These are phyloP conservation scores for Tachina fera DNA, from an alignment of 2,888 invertebrate species.

Conservation along the genomic window DNA sequence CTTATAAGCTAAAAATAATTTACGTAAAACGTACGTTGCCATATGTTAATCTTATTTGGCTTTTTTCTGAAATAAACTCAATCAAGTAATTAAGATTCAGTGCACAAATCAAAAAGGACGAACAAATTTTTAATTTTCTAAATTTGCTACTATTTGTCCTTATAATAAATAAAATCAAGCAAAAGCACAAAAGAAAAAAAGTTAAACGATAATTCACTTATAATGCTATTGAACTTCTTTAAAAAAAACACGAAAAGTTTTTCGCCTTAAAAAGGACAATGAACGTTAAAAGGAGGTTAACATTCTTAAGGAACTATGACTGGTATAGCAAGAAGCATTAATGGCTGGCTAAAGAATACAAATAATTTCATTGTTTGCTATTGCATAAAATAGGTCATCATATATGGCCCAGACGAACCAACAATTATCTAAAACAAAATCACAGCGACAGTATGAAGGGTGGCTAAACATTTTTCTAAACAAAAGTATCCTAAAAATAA, in stretches of 20 bases:
- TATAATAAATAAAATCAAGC: neutral
- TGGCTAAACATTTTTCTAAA: neutral
- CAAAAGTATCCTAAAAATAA: constrained; percentile 11
- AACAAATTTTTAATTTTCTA: neutral
- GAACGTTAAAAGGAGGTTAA: constrained; percentile 40
- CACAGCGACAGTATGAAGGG: neutral
- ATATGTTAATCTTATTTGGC: no score
- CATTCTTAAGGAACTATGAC: constrained; percentile 11
- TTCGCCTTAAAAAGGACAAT: constrained; percentile 34
- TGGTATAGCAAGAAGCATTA: neutral
- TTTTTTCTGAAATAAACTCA: no score
- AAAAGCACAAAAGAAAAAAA: neutral
- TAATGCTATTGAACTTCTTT: constrained; percentile 48
- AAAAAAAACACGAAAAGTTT: neutral
- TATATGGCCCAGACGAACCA: neutral
- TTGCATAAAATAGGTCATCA: constrained; percentile 44
- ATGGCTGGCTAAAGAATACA: neutral
- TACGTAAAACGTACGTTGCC: no score
- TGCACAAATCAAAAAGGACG: neutral
- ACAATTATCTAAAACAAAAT: neutral
- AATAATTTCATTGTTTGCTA: neutral
- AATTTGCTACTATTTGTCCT: no score
- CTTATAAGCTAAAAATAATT: no score
- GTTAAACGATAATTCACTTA: neutral
- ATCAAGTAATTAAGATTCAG: neutral